A percentile compares a stretch with the other conserved stretches of the same genome.
phyloP scores from a whole-genome alignment of 1,140 invertebrate species.

The Heliconius congener region DNA sequence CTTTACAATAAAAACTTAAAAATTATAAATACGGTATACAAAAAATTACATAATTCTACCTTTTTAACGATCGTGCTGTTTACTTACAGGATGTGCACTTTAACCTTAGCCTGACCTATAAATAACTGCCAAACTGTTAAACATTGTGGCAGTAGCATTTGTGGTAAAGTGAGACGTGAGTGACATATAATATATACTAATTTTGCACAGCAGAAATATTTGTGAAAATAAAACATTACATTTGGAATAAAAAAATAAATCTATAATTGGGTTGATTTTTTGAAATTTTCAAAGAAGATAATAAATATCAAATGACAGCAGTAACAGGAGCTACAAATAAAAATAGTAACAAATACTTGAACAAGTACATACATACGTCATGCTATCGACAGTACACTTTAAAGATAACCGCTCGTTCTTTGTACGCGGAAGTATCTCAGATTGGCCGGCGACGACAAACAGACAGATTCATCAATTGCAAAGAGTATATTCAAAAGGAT shows the following conservation, averaged over 20 bases:
- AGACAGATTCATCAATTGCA: not conserved
- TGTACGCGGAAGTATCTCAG: conserved; percentile 7
- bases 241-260: not conserved
- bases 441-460: not conserved
- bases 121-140: not conserved
- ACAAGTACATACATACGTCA: not conserved
- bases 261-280: not conserved
- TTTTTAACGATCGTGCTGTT: not conserved
- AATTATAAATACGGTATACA: not conserved
- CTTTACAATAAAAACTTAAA: not conserved
- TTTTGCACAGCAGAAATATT: not conserved
- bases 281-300: not conserved
- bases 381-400: not conserved
- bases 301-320: not conserved
- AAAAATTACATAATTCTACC: not conserved
- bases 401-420: conserved; percentile 8
- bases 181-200: not conserved
- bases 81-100: not conserved
- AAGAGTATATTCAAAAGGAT: not conserved
- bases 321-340: not conserved
- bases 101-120: not conserved
- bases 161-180: not conserved
- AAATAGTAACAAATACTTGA: not conserved
- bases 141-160: not conserved
- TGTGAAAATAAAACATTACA: not conserved